A percentile compares a stretch with the other conserved stretches of the same genome.
These are phyloP conservation scores for Stenolophus ochropezus DNA, from an alignment of 2,888 invertebrate genomes.

Conservation along the genomic window DNA sequence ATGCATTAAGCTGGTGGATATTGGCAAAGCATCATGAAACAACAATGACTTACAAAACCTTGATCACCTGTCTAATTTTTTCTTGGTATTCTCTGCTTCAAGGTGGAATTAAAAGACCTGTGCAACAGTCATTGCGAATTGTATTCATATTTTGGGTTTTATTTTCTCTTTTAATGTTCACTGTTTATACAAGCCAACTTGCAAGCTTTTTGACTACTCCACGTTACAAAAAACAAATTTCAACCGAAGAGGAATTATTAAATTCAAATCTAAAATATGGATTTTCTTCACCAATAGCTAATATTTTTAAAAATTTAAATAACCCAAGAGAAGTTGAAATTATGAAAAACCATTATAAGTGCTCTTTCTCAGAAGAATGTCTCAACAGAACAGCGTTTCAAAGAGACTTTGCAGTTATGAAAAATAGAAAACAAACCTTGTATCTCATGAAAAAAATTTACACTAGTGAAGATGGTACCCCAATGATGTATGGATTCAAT, in stretches of 20 bases:
- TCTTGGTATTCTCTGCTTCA: not conserved
- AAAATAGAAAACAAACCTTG: not conserved
- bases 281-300: not conserved
- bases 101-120: not conserved
- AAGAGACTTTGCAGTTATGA: conserved; percentile 12
- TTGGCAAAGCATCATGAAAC: not conserved
- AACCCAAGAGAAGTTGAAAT: conserved; percentile 25
- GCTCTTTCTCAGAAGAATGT: conserved; percentile 1
- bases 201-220: conserved; percentile 39
- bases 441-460: conserved; percentile 1
- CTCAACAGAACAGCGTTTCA: conserved; percentile 20
- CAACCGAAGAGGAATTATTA: conserved; percentile 22
- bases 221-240: conserved; percentile 31
- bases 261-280: conserved; percentile 17
- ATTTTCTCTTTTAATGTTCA: conserved; percentile 4
- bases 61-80: not conserved
- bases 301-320: not conserved
- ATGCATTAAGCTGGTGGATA: not conserved
- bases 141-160: conserved; percentile 35
- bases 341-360: not conserved
- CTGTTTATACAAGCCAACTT: conserved; percentile 28
- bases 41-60: not conserved
- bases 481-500: not conserved
- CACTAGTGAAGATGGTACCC: not conserved
- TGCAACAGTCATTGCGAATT: not conserved